phyloP scores from a whole-genome alignment of 35 echinoderm and acorn worm species.

The Diadema setosum region DNA sequence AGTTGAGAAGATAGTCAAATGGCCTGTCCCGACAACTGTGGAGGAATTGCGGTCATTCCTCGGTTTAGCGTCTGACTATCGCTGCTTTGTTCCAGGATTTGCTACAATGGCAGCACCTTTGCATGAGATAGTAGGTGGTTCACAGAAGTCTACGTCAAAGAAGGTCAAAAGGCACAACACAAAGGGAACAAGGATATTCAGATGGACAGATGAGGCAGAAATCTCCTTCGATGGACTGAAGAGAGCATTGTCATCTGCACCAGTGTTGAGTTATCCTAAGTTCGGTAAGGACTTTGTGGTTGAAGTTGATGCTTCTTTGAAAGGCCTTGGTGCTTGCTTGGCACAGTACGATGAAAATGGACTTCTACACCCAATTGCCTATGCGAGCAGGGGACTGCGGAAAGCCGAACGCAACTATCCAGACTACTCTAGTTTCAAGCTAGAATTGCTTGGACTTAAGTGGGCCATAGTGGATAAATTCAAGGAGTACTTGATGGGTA shows the following conservation, averaged over 20 bases:
- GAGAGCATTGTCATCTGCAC: background rate
- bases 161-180: background rate
- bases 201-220: slow-evolving; percentile 17
- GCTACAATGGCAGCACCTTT: slow-evolving; percentile 17
- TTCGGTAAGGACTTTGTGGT: slow-evolving; percentile 32
- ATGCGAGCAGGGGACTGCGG: slow-evolving; percentile 35
- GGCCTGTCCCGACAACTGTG: background rate
- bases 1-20: slow-evolving; percentile 27
- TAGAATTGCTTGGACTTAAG: slow-evolving; percentile 38
- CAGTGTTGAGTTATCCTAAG: slow-evolving; percentile 35
- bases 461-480: slow-evolving; percentile 56
- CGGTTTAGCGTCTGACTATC: slow-evolving; percentile 42
- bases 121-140: background rate
- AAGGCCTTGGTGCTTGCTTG: slow-evolving; percentile 36
- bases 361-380: slow-evolving; percentile 36
- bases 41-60: slow-evolving; percentile 39
- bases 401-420: slow-evolving; percentile 38
- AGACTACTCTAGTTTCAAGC: slow-evolving; percentile 42
- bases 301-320: slow-evolving; percentile 35
- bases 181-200: background rate
- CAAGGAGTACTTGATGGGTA: slow-evolving; percentile 36
- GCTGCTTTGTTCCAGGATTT: slow-evolving; percentile 33
- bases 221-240: slow-evolving; percentile 21
- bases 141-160: background rate
- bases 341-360: slow-evolving; percentile 8